phyloP scores from a whole-genome alignment of 2,888 invertebrate species.

The Morpho achilles region DNA sequence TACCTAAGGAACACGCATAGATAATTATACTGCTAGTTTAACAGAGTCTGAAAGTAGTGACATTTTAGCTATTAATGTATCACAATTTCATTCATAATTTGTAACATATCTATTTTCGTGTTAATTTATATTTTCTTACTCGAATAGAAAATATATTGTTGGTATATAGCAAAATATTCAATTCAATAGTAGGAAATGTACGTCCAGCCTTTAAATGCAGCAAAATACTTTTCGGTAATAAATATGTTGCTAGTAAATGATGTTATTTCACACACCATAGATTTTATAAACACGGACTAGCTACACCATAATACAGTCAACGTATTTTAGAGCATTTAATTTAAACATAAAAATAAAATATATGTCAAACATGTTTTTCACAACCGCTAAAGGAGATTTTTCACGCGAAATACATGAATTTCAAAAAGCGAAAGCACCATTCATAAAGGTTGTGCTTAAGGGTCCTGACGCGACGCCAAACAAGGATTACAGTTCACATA shows the following conservation, averaged over 20 bases:
- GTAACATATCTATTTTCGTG: too few species aligned
- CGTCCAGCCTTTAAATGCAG: constrained; percentile 17
- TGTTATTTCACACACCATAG: constrained; percentile 13
- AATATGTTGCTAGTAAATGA: constrained; percentile 11
- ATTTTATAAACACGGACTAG: constrained; percentile 46
- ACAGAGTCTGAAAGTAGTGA: too few species aligned
- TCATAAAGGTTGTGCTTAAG: constrained; percentile 51
- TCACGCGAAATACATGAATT: constrained; percentile 38
- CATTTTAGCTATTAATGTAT: too few species aligned
- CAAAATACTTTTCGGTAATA: constrained; percentile 29
- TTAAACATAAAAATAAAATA: constrained; percentile 41
- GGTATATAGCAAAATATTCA: too few species aligned
- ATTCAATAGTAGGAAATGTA: background rate
- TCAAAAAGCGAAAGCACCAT: constrained; percentile 62
- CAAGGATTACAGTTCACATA: constrained; percentile 3
- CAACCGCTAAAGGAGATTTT: constrained; percentile 61
- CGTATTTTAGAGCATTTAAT: constrained; percentile 40
- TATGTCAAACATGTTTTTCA: constrained; percentile 57
- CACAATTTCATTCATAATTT: too few species aligned
- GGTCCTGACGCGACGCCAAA: constrained; percentile 30
- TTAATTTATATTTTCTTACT: too few species aligned
- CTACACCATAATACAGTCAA: constrained; percentile 41
- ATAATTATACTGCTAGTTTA: too few species aligned
- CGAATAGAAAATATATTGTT: too few species aligned
- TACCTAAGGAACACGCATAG: too few species aligned